These are phyloP conservation scores for Palaemon carinicauda DNA, from an alignment of 1,140 invertebrate species.

Conservation along the genomic window DNA sequence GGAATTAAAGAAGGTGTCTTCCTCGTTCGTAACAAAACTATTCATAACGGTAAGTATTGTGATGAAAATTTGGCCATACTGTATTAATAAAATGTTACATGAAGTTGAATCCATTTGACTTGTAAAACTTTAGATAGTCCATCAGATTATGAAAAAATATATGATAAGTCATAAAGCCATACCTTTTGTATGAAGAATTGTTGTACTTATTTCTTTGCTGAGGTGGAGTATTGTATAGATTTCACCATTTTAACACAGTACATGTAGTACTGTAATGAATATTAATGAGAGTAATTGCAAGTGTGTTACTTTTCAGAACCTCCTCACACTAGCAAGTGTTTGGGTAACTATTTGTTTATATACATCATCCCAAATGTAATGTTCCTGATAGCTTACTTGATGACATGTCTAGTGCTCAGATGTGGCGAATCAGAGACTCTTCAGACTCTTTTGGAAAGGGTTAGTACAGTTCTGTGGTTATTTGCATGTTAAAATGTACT, in stretches of 20 bases:
- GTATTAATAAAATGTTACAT: not conserved
- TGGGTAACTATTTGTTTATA: conserved; percentile 21
- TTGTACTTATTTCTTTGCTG: not conserved
- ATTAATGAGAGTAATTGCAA: not conserved
- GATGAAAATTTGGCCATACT: not conserved
- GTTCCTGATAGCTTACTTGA: conserved; percentile 28
- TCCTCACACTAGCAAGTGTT: not conserved
- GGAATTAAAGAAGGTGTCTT: too few relatives aligned
- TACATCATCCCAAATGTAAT: conserved; percentile 31
- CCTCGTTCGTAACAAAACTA: not conserved
- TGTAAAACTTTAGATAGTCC: too few relatives aligned
- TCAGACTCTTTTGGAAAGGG: conserved; percentile 46
- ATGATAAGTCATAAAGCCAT: not conserved
- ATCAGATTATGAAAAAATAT: too few relatives aligned
- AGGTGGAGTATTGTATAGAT: not conserved
- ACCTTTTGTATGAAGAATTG: not conserved
- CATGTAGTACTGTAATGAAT: too few relatives aligned
- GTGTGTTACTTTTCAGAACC: not conserved
- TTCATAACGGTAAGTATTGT: not conserved
- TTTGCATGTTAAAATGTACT: not conserved
- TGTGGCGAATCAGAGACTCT: conserved; percentile 40
- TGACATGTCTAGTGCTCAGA: conserved; percentile 26
- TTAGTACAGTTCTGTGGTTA: not conserved
- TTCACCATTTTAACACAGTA: not conserved
- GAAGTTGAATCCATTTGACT: too few relatives aligned